Base-by-base conservation (phyloP, 2,113 vertebrate genomes). In the Alligator sinensis region DNA sequence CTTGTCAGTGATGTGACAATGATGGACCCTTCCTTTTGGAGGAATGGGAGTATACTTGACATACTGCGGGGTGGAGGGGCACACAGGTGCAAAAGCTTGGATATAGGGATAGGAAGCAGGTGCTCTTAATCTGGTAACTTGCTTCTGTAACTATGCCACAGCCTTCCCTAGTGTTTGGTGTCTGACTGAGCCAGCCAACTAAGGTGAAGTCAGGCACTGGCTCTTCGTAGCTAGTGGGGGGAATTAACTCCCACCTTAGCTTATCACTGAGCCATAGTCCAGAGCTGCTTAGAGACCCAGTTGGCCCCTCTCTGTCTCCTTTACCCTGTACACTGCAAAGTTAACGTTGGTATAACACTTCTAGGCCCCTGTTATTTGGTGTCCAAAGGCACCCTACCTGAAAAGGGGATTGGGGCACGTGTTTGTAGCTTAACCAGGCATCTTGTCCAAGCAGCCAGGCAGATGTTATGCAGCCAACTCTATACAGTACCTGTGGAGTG, bases 401-500 rank as follows among this genome's bases (percentile, higher is more conserved):
- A 47, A 38, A 59, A 64, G 84, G 10, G 47, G 91, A 75, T 88
- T 89, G 27, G 47, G 4, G 2, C 34, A 24, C 3, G 30, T 89
- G 58, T 79, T 3, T 61, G 28, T 87, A 93, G 80, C 2, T 91
- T 74, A 17, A 83, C 60, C 47, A 88, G 19, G 47, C 24, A 21
- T 89, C 38, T 79, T 86, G 63, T 21, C 2, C 82, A 84, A 4
- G 25, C 0, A 3, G 11, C 3, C 28, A 82, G 77, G 81, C 90
- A 88, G 80, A 70, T 77, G 3, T 68, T 87, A 55, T 91, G 66
- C 86, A 82, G 58, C 78, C 34, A 2, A 18, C 14, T 74, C 34
- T 85, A 47, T 27, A 22, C 11, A 1, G 0, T 57, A 2, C 0
- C 18, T 11, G 13, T 72, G 90, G 47, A 30, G 12, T 59, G 76